Evolutionary conservation across 2,113 vertebrate species (phyloP), one percentile per base, ranked within the genome.

Genomic region (Platichthys stellatus): DNA sequence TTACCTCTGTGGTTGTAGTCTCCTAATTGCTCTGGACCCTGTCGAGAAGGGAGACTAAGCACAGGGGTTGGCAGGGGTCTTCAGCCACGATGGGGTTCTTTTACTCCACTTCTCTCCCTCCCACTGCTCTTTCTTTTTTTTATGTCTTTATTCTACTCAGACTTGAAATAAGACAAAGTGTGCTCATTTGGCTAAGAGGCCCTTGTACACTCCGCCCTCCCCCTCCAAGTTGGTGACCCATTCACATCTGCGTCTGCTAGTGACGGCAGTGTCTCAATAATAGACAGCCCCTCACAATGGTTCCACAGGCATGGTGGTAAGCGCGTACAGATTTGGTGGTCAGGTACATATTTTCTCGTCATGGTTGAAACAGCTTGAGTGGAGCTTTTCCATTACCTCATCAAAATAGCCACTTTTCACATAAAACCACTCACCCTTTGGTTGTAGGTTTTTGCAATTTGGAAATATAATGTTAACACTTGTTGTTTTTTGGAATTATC

Each of bases 1-100:
- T 94, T 92, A 93, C 85, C 83, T 83, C 86, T 82, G 72, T 85
- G 84, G 88, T 88, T 88, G 88, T 86, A 84, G 86, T 72, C 80
- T 85, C 87, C 90, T 93, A 95, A 94, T 94, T 94, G 92, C 87
- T 92, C 78, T 69, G 84, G 80, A 90, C 79, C 86, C 92, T 75
- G 88, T 84, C 76, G 89, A 83, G 90, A 81, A 28, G 83, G 67
- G 69, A 74, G 80, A 77, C 82, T 70, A 74, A 77, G 78, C 73
- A 38, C 73, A 43, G 72, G 57, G 57, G 59, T 87, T 83, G 80
- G 76, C 84, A 87, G 80, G 74, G 78, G 80, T 86, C 83, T 69
- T 68, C 63, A 69, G 86, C 65, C 56, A 63, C 5, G 72, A 72
- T 56, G 74, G 60, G 63, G 47, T 69, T 23, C 9, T 15, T 58